These are phyloP conservation scores for Paracentrotus lividus DNA, from an alignment of 53 echinoderm and acorn worm genomes.

Conservation along the genomic window DNA sequence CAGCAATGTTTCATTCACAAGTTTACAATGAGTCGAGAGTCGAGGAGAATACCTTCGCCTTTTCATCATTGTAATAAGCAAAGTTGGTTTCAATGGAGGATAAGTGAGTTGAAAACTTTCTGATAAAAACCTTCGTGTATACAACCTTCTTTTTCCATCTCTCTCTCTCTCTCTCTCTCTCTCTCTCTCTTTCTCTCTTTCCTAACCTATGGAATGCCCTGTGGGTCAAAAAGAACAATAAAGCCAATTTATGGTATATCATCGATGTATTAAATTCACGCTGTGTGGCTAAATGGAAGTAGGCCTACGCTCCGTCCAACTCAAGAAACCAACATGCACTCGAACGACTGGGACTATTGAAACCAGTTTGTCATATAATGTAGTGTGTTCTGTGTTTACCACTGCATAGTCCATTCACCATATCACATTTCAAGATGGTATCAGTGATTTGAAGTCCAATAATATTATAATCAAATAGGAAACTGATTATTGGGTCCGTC, in stretches of 20 bases:
- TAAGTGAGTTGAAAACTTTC: conserved; percentile 43
- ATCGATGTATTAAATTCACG: conserved; percentile 69
- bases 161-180: neutral
- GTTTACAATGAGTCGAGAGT: conserved; percentile 25
- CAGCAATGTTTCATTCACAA: conserved; percentile 43
- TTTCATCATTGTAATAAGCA: conserved; percentile 42
- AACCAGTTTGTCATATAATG: neutral
- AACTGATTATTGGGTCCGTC: no score
- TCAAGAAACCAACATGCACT: conserved; percentile 33
- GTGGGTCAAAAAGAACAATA: conserved; percentile 70
- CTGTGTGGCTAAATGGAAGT: conserved; percentile 67
- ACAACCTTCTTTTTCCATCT: conserved; percentile 17
- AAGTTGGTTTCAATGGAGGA: conserved; percentile 12
- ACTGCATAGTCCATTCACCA: neutral
- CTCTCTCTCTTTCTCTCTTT: neutral
- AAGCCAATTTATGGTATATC: conserved; percentile 70
- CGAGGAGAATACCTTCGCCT: neutral
- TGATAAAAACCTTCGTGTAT: conserved; percentile 6
- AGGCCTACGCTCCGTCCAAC: neutral
- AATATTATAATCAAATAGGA: neutral
- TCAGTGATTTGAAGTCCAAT: neutral
- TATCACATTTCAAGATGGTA: neutral
- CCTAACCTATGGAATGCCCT: conserved; percentile 64
- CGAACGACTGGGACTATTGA: neutral
- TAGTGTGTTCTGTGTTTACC: conserved; percentile 2